phyloP scores from a whole-genome alignment of 1,140 invertebrate genomes.

The Calephelis nemesis region DNA sequence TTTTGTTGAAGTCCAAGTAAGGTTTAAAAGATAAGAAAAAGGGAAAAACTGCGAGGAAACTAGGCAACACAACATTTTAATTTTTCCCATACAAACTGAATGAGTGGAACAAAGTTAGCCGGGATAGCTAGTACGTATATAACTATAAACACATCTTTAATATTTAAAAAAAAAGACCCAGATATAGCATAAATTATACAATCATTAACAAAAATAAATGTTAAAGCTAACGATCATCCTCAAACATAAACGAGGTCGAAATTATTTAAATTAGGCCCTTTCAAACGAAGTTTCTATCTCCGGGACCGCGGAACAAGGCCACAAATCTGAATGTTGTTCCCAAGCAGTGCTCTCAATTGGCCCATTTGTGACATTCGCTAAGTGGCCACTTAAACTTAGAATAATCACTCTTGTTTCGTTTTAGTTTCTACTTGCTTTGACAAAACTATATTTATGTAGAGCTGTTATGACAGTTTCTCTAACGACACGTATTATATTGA shows the following conservation, averaged over 20 bases:
- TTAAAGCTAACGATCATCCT: conserved; percentile 19
- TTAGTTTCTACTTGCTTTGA: neutral
- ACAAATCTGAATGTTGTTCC: neutral
- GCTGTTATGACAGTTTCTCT: too few relatives aligned
- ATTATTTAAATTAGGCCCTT: conserved; percentile 26
- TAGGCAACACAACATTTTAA: too few relatives aligned
- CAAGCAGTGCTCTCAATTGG: neutral
- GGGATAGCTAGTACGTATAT: too few relatives aligned
- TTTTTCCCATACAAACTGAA: too few relatives aligned
- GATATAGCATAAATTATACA: neutral
- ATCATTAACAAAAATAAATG: conserved; percentile 9
- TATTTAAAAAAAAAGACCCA: too few relatives aligned
- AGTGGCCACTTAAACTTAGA: conserved; percentile 12
- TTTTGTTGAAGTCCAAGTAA: too few relatives aligned
- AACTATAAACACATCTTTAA: too few relatives aligned
- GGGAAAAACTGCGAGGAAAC: too few relatives aligned
- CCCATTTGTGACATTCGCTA: conserved; percentile 9
- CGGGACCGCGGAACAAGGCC: neutral
- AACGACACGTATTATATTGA: too few relatives aligned
- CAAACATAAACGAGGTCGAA: conserved; percentile 19
- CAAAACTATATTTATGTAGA: neutral
- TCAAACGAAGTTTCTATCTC: conserved; percentile 13
- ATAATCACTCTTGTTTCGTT: neutral
- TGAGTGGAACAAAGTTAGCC: too few relatives aligned
- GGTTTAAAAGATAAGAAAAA: too few relatives aligned